Conservation (phyloP, 2,113 vertebrate genomes). For the Chloroceryle aenea region DNA sequence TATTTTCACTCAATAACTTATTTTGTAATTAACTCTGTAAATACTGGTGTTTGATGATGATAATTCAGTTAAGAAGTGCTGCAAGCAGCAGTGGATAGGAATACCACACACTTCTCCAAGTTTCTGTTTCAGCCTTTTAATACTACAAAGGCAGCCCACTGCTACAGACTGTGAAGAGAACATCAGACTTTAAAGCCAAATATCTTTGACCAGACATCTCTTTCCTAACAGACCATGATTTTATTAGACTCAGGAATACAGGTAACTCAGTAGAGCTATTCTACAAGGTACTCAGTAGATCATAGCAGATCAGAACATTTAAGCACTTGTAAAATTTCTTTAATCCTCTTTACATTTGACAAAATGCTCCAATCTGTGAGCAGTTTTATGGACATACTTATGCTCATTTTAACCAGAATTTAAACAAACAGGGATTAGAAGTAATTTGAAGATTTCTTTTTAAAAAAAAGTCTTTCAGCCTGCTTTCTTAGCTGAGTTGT, state of each 20-base stretch:
- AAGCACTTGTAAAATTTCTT: background rate
- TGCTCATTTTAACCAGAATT: background rate
- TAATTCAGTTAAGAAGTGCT: background rate
- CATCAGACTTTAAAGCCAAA: background rate
- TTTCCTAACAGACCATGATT: background rate
- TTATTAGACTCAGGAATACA: background rate
- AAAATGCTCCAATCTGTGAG: background rate
- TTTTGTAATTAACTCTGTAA: background rate
- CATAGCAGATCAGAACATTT: background rate
- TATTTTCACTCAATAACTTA: background rate
- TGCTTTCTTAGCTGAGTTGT: background rate
- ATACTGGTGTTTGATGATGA: background rate
- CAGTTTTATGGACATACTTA: background rate
- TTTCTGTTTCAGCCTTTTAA: slow-evolving; percentile 14
- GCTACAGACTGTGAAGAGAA: background rate
- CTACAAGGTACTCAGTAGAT: background rate
- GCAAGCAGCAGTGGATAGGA: background rate
- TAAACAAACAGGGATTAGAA: background rate
- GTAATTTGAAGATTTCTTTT: background rate
- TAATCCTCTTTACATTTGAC: background rate
- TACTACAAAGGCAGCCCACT: background rate
- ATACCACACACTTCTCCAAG: background rate
- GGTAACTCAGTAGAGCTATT: background rate
- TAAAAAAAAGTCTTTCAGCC: background rate
- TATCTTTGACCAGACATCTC: background rate